Percentiles rank a stretch among this genome's conserved stretches.
Conservation (phyloP, 1,140 invertebrate species). For the Oncopodura yosiiana region DNA sequence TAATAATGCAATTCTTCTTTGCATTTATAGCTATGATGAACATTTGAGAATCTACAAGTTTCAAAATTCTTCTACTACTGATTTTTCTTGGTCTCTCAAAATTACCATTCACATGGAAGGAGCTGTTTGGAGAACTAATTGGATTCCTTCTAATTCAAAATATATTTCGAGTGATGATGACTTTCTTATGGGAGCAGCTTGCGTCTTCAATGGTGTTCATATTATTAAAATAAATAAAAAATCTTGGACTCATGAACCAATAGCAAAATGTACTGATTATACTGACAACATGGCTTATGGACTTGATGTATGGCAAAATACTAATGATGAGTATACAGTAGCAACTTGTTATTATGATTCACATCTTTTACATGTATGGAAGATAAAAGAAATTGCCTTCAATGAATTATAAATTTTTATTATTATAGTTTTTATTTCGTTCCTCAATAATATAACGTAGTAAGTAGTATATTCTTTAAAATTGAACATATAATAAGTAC, state of each 20-base stretch:
- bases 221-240: conserved; percentile 14
- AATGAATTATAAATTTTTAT: no score
- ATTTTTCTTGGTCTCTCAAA: background rate
- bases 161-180: background rate
- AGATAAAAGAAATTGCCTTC: no score
- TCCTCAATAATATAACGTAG: no score
- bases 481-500: no score
- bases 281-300: conserved; percentile 29
- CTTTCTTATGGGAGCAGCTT: conserved; percentile 19
- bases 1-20: no score
- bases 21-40: conserved; percentile 34
- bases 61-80: background rate
- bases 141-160: conserved; percentile 6
- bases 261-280: conserved; percentile 17
- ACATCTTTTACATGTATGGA: conserved; percentile 27
- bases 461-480: no score
- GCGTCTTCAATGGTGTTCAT: conserved; percentile 30
- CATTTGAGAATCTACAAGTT: conserved; percentile 17
- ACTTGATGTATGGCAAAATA: conserved; percentile 23
- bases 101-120: conserved; percentile 25
- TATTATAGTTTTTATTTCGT: no score
- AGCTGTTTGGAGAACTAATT: conserved; percentile 31
- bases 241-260: background rate
- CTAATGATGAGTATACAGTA: conserved; percentile 7
- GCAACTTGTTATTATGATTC: conserved; percentile 33